phyloP scores from a whole-genome alignment of 2,888 invertebrate species.

The Acrocera orbiculus region DNA sequence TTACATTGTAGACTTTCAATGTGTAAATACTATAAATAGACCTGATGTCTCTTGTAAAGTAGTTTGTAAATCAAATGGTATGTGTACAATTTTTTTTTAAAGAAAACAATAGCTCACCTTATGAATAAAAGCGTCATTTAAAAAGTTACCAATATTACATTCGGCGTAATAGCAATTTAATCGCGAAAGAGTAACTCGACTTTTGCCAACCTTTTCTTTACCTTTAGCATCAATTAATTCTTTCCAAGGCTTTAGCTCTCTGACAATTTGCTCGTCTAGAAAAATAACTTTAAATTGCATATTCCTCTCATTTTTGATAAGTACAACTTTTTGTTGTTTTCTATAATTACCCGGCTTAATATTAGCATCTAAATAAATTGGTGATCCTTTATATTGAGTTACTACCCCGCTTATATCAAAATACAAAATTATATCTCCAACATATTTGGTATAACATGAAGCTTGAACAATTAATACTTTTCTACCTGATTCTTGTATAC shows the following conservation, averaged over 20 bases:
- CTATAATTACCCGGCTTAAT: constrained; percentile 42
- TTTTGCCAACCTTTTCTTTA: constrained; percentile 38
- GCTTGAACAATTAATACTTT: constrained; percentile 49
- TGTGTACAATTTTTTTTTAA: neutral
- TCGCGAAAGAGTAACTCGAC: constrained; percentile 38
- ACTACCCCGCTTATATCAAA: constrained; percentile 52
- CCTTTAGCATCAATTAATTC: constrained; percentile 37
- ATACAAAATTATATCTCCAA: constrained; percentile 55
- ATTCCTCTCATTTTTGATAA: neutral
- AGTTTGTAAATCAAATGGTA: no score
- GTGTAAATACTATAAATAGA: no score
- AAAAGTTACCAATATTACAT: constrained; percentile 56
- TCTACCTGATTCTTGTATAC: constrained; percentile 33
- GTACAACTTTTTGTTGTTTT: neutral
- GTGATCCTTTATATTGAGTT: constrained; percentile 49
- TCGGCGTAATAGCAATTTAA: constrained; percentile 39
- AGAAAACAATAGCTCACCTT: constrained; percentile 35
- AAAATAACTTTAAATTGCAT: constrained; percentile 5
- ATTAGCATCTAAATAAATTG: constrained; percentile 44
- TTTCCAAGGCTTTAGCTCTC: constrained; percentile 42
- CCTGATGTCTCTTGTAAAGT: no score
- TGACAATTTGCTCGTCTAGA: constrained; percentile 41
- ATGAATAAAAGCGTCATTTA: constrained; percentile 53
- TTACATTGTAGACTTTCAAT: no score
- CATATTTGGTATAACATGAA: constrained; percentile 52